Evolutionary conservation across 1,140 invertebrate genomes (phyloP).

Genomic region (Drosophila novamexicana): DNA sequence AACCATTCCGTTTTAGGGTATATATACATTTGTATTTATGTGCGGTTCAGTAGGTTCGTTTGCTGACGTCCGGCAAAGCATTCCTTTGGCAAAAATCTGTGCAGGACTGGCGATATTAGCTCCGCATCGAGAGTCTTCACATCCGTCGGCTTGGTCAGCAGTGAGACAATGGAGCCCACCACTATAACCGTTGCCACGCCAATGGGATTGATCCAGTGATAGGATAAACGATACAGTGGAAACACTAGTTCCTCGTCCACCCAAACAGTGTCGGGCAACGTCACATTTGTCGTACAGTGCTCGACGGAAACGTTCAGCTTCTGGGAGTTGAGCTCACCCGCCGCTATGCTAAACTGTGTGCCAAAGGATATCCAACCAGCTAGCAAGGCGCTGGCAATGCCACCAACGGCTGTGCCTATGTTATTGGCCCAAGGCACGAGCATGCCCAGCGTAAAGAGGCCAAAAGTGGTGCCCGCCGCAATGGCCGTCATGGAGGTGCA

Average conservation of each 20-base stretch:
- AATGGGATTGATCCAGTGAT: conserved; percentile 91
- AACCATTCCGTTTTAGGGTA: not conserved
- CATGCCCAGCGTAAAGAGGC: conserved; percentile 94
- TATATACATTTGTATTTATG: conserved; percentile 21
- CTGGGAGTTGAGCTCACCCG: conserved; percentile 83
- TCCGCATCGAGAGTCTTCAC: conserved; percentile 86
- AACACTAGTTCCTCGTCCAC: conserved; percentile 86
- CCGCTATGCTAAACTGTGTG: conserved; percentile 84
- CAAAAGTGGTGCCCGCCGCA: conserved; percentile 92
- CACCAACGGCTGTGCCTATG: conserved; percentile 87
- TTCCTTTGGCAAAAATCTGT: conserved; percentile 84
- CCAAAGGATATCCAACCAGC: conserved; percentile 87
- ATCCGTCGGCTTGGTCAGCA: conserved; percentile 88
- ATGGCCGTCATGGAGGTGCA: conserved; percentile 92
- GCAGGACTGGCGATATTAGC: conserved; percentile 87
- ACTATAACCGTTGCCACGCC: conserved; percentile 87
- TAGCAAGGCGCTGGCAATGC: conserved; percentile 86
- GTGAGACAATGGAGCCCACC: conserved; percentile 88
- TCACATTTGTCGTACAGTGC: conserved; percentile 73
- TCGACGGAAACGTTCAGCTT: conserved; percentile 84
- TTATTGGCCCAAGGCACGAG: conserved; percentile 92
- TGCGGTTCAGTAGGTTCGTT: conserved; percentile 49
- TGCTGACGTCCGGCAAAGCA: conserved; percentile 64
- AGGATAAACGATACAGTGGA: conserved; percentile 89
- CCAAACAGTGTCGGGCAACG: conserved; percentile 59